Evolutionary conservation across 2,113 vertebrate species (phyloP), one percentile per base, ranked within the genome.

Genomic region (Microtus pennsylvanicus): DNA sequence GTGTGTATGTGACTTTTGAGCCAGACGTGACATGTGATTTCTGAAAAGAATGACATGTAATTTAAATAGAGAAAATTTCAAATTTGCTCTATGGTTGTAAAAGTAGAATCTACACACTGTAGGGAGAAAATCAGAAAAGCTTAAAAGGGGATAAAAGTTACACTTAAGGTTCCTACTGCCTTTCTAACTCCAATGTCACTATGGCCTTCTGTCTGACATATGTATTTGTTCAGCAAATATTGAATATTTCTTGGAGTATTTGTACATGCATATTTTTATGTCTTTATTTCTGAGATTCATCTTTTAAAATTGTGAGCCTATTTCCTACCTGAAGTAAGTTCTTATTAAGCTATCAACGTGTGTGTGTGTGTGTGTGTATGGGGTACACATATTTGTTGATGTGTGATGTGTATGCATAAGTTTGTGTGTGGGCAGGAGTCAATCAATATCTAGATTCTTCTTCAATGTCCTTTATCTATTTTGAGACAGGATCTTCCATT

Each of bases 241-340:
- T 70, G 38, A 85, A 22, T 47, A 24, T 67, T 94, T 86, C 77
- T 87, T 83, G 67, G 21, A 80, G 52, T 74, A 87, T 83, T 92
- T 86, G 42, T 89, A 55, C 63, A 38, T 11, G n/a, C 1, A 13
- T 74, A 38, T 50, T 87, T 92, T 90, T 35, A 45, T 50, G 67
- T 50, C 21, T 91, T 69, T 92, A 76, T 50, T 94, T 90, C 21
- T 89, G 22, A 81, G 72, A 70, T 14, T 89, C 14, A 78, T 67
- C 61, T 85, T 72, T 83, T 55, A 50, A 80, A 90, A 26, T 70
- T 45, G 38, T 63, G 87, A 82, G 42, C 22, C 47, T 33, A 74
- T 93, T 95, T 94, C 50, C 30, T 76, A 7, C 61, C n/a, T 81
- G 38, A 85, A 76, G 11, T 72, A 52, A 58, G 28, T 96, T 96